A percentile compares a stretch with the other conserved stretches of the same genome.
These are phyloP conservation scores for Tinea trinotella DNA, from an alignment of 2,888 invertebrate species.

Conservation along the genomic window DNA sequence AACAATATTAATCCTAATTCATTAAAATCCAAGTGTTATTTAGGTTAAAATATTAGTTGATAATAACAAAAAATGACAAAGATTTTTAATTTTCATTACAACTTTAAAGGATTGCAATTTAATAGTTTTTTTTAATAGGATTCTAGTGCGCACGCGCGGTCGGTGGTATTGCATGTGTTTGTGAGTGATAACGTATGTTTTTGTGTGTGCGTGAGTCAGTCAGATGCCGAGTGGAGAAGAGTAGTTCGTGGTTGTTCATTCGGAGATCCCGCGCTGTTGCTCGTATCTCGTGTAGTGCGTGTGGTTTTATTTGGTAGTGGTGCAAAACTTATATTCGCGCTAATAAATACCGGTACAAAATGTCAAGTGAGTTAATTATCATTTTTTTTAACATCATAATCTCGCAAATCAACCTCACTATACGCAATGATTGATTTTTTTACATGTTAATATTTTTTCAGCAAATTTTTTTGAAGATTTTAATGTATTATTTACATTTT, in stretches of 20 bases:
- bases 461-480: too few relatives aligned
- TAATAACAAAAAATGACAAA: too few relatives aligned
- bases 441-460: too few relatives aligned
- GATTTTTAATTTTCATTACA: too few relatives aligned
- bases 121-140: too few relatives aligned
- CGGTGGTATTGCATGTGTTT: neutral
- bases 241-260: constrained; percentile 22
- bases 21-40: too few relatives aligned
- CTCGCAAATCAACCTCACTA: too few relatives aligned
- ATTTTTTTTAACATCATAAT: neutral
- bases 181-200: constrained; percentile 4
- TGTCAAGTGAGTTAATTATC: constrained; percentile 54
- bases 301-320: constrained; percentile 56
- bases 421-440: neutral
- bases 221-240: constrained; percentile 40
- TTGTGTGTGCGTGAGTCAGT: constrained; percentile 31
- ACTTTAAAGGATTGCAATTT: too few relatives aligned
- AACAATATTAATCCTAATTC: neutral
- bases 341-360: constrained; percentile 58
- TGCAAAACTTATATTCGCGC: constrained; percentile 57
- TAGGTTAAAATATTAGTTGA: too few relatives aligned
- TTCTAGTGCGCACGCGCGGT: neutral
- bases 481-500: too few relatives aligned
- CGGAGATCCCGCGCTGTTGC: constrained; percentile 39
- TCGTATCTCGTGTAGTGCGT: constrained; percentile 41